These are phyloP conservation scores for Hippocampus abdominalis DNA, from an alignment of 2,113 vertebrate genomes.

Conservation along the genomic window DNA sequence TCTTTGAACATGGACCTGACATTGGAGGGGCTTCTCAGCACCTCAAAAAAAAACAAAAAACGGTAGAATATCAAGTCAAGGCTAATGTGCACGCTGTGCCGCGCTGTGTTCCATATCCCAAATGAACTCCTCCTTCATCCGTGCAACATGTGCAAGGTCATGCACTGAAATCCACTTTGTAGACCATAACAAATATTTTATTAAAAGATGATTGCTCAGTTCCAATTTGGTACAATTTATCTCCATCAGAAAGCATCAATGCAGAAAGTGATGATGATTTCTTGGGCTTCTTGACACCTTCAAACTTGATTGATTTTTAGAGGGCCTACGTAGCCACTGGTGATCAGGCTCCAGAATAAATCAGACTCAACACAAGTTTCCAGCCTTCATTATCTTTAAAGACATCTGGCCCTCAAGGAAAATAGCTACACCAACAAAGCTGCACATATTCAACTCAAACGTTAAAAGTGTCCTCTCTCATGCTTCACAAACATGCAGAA, in stretches of 20 bases:
- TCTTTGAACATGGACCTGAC: slow-evolving; percentile 88
- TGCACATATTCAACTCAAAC: no score
- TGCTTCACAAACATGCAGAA: not conserved
- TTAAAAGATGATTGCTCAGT: not conserved
- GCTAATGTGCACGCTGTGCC: slow-evolving; percentile 86
- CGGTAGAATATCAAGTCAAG: slow-evolving; percentile 89
- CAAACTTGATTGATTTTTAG: no score
- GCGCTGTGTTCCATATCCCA: slow-evolving; percentile 80
- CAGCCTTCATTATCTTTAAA: not conserved
- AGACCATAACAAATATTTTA: slow-evolving; percentile 66
- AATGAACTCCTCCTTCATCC: slow-evolving; percentile 79
- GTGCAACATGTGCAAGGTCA: not conserved
- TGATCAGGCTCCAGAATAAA: no score
- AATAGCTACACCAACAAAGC: not conserved
- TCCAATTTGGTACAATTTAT: not conserved
- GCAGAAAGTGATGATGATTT: not conserved
- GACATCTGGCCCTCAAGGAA: not conserved
- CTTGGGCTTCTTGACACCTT: no score
- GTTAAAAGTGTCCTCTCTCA: no score
- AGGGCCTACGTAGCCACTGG: no score
- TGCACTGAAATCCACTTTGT: not conserved
- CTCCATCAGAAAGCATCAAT: not conserved
- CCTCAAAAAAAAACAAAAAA: slow-evolving; percentile 73
- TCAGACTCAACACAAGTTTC: no score
- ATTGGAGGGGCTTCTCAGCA: slow-evolving; percentile 87